Evolutionary conservation across 2,888 invertebrate species (phyloP).

Genomic region (Muschampia plurimacula): DNA sequence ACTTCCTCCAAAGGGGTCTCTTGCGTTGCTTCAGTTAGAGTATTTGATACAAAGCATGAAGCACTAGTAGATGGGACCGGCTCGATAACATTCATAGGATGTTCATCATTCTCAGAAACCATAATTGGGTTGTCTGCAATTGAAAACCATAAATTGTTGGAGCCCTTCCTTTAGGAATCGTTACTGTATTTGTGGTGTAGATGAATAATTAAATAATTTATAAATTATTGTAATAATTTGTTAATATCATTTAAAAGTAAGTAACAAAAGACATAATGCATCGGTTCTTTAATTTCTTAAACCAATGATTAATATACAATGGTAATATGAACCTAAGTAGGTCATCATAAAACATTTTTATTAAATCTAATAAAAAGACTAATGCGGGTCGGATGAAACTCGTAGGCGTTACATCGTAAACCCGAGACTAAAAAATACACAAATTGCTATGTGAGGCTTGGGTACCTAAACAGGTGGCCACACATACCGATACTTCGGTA

Average conservation of each 20-base stretch:
- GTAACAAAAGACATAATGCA: not conserved
- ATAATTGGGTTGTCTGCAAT: not conserved
- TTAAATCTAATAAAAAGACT: not conserved
- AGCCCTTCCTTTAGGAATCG: not conserved
- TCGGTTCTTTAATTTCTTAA: not conserved
- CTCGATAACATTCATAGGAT: not conserved
- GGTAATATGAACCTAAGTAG: not conserved
- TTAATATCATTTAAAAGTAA: not conserved
- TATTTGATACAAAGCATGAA: not conserved
- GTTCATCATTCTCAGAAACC: not conserved
- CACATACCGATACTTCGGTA: not conserved
- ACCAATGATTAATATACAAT: not conserved
- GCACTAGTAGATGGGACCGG: not conserved
- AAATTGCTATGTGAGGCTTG: not conserved
- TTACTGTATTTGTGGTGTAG: not conserved
- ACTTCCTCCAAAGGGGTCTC: not conserved
- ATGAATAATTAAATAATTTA: not conserved
- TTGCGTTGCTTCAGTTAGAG: not conserved
- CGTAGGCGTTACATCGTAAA: not conserved
- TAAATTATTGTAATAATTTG: not conserved
- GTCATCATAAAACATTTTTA: not conserved
- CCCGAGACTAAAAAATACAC: not conserved
- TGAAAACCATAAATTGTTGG: not conserved
- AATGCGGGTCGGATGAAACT: constrained; percentile 6
- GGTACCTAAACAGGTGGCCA: not conserved